These are phyloP conservation scores for Lanius collurio DNA, from an alignment of 2,113 vertebrate species.

Conservation along the genomic window DNA sequence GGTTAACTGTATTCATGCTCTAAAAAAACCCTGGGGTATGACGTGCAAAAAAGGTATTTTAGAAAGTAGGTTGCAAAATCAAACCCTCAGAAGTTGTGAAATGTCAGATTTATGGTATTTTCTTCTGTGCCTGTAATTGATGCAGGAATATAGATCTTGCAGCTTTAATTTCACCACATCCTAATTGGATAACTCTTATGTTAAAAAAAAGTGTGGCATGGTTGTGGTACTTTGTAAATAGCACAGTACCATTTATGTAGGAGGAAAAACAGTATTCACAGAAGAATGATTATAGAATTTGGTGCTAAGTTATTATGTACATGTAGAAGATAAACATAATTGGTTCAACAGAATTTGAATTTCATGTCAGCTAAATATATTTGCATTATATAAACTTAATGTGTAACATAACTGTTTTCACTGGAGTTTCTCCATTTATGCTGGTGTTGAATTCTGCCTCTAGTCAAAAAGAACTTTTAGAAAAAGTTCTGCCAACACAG, in stretches of 20 bases:
- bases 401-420: background rate
- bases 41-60: background rate
- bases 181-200: background rate
- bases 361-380: background rate
- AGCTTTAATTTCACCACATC: background rate
- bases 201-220: background rate
- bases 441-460: slow-evolving; percentile 37
- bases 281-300: background rate
- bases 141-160: background rate
- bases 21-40: background rate
- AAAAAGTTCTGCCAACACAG: slow-evolving; percentile 32
- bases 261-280: background rate
- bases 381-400: slow-evolving; percentile 5
- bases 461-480: slow-evolving; percentile 28
- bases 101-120: slow-evolving; percentile 17
- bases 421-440: slow-evolving; percentile 9
- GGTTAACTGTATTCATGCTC: background rate
- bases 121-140: background rate
- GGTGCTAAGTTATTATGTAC: background rate
- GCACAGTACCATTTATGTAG: background rate
- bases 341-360: slow-evolving; percentile 24
- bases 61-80: slow-evolving; percentile 34
- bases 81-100: slow-evolving; percentile 6
- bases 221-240: background rate
- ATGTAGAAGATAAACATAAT: background rate